Conservation (phyloP, 2,797 vertebrate genomes). For the Danio kyathit region DNA sequence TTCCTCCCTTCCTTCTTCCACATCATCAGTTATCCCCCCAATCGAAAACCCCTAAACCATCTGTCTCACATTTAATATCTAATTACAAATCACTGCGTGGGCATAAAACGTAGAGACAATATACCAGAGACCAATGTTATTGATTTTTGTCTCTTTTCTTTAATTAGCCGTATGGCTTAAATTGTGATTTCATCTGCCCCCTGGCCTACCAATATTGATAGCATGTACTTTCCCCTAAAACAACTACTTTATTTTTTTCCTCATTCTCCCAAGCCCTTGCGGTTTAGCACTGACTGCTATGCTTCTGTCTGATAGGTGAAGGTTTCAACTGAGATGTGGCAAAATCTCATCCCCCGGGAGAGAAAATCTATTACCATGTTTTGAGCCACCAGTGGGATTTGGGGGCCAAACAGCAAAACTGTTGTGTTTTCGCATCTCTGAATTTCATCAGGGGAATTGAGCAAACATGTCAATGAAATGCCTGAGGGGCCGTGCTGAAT, state of each 20-base stretch:
- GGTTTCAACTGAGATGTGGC: slow-evolving; percentile 78
- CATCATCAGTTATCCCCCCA: background rate
- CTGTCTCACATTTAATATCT: slow-evolving; percentile 34
- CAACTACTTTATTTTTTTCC: slow-evolving; percentile 63
- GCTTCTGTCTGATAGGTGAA: slow-evolving; percentile 57
- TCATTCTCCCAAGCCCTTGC: slow-evolving; percentile 57
- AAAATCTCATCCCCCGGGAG: slow-evolving; percentile 73
- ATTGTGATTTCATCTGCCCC: slow-evolving; percentile 67
- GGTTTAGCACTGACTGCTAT: slow-evolving; percentile 65
- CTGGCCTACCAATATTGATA: slow-evolving; percentile 74
- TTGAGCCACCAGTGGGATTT: slow-evolving; percentile 65
- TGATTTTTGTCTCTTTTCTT: slow-evolving; percentile 68
- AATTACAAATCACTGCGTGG: slow-evolving; percentile 53
- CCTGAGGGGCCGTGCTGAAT: slow-evolving; percentile 45
- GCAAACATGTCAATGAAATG: slow-evolving; percentile 38
- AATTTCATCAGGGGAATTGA: slow-evolving; percentile 59
- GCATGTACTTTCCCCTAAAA: slow-evolving; percentile 65
- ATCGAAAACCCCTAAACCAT: background rate
- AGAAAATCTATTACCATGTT: slow-evolving; percentile 74
- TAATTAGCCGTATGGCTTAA: slow-evolving; percentile 67
- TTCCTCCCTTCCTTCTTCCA: background rate
- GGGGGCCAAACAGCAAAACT: slow-evolving; percentile 50
- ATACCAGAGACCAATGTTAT: slow-evolving; percentile 66
- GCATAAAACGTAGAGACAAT: slow-evolving; percentile 55
- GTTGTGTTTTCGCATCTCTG: slow-evolving; percentile 61